phyloP scores from a whole-genome alignment of 2,888 invertebrate species.

The Phrixothrix hirtus region DNA sequence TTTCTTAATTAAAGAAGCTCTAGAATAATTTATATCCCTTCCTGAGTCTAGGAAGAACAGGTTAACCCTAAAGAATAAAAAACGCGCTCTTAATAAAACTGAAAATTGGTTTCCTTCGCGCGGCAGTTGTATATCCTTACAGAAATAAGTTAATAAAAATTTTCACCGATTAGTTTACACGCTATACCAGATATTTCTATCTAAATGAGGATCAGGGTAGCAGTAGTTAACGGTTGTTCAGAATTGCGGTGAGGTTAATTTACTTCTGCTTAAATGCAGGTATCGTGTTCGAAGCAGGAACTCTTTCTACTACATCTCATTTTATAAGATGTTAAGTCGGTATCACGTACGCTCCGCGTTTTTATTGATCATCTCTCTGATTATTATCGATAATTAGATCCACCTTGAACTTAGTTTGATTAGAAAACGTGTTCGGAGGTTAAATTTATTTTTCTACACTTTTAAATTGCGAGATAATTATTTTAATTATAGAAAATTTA shows the following conservation, averaged over 20 bases:
- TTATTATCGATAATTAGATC: slow-evolving; percentile 45
- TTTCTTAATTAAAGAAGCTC: slow-evolving; percentile 37
- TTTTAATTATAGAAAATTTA: slow-evolving; percentile 40
- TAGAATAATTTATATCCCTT: slow-evolving; percentile 33
- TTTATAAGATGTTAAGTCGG: slow-evolving; percentile 29
- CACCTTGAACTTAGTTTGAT: slow-evolving; percentile 45
- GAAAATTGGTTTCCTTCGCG: slow-evolving; percentile 20
- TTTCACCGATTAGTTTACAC: slow-evolving; percentile 35
- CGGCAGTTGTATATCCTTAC: slow-evolving; percentile 9
- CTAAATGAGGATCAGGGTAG: slow-evolving; percentile 29
- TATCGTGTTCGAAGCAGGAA: slow-evolving; percentile 17
- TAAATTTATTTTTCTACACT: slow-evolving; percentile 38
- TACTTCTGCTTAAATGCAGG: slow-evolving; percentile 16
- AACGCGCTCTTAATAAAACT: slow-evolving; percentile 11
- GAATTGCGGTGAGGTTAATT: slow-evolving; percentile 23
- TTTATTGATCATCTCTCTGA: slow-evolving; percentile 43
- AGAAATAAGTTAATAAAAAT: slow-evolving; percentile 32
- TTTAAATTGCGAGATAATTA: slow-evolving; percentile 38
- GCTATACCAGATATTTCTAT: slow-evolving; percentile 27
- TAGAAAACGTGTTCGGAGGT: slow-evolving; percentile 42
- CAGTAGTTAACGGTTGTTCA: slow-evolving; percentile 24
- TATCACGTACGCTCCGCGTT: slow-evolving; percentile 36
- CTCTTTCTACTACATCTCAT: slow-evolving; percentile 15
- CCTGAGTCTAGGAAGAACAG: slow-evolving; percentile 13
- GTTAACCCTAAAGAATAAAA: slow-evolving; percentile 14